Percentiles rank a stretch among this genome's conserved stretches.
phyloP scores from a whole-genome alignment of 2,113 vertebrate genomes.

The Ammodytes dubius region DNA sequence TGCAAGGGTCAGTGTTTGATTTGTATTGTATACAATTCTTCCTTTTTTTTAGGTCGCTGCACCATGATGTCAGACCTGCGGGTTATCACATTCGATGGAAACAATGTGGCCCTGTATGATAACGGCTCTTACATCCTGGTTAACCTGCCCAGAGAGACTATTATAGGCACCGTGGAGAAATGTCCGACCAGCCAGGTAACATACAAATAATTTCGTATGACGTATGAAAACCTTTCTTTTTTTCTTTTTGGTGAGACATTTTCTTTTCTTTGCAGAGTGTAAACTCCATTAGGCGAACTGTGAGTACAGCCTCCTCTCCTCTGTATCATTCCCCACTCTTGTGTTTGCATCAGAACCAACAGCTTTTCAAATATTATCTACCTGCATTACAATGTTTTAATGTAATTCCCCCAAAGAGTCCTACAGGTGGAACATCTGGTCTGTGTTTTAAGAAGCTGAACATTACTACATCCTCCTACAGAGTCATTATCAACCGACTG shows the following conservation, averaged over 20 bases:
- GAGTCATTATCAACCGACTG: constrained; percentile 91
- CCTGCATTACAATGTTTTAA: neutral
- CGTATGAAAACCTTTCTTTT: neutral
- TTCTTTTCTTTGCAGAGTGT: constrained; percentile 89
- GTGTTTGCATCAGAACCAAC: neutral
- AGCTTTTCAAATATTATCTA: neutral
- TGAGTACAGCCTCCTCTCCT: constrained; percentile 83
- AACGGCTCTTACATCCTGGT: constrained; percentile 95
- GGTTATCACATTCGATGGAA: constrained; percentile 96
- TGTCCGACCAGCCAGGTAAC: constrained; percentile 93
- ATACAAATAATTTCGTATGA: constrained; percentile 8
- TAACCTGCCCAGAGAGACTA: constrained; percentile 90
- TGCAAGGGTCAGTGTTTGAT: neutral
- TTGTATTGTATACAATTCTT: neutral
- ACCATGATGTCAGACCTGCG: constrained; percentile 95
- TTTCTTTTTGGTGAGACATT: constrained; percentile 3
- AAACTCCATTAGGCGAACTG: constrained; percentile 92
- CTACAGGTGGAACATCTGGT: constrained; percentile 90
- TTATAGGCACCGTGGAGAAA: constrained; percentile 95
- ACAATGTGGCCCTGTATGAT: constrained; percentile 94
- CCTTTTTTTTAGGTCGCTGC: constrained; percentile 89
- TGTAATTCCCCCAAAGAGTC: constrained; percentile 81
- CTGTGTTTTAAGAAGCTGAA: constrained; percentile 97
- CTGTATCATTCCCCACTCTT: neutral
- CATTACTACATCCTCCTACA: constrained; percentile 87